A percentile compares a stretch with the other conserved stretches of the same genome.
Evolutionary conservation across 1,140 invertebrate genomes (phyloP).

Genomic region (Pentalonia nigronervosa): DNA sequence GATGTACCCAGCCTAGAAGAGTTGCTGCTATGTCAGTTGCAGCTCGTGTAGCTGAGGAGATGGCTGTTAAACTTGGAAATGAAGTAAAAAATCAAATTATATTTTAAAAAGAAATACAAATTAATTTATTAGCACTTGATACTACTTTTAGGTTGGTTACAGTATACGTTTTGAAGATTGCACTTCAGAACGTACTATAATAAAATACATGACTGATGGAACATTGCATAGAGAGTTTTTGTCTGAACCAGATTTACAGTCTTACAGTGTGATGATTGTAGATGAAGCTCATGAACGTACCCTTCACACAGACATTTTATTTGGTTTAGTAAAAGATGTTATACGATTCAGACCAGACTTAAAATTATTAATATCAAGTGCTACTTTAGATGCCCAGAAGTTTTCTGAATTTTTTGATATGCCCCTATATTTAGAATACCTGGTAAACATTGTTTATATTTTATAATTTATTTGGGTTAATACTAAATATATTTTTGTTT

Average conservation of each 20-base stretch:
- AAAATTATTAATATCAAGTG: constrained; percentile 96
- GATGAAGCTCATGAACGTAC: constrained; percentile 99
- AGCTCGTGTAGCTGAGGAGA: constrained; percentile 76
- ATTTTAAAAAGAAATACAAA: neutral
- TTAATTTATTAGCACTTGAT: neutral
- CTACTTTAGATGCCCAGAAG: constrained; percentile 97
- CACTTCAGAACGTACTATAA: constrained; percentile 75
- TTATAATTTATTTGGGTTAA: too few relatives aligned
- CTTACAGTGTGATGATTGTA: constrained; percentile 93
- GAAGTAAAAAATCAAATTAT: constrained; percentile 65
- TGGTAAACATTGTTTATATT: constrained; percentile 66
- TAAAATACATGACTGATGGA: constrained; percentile 99
- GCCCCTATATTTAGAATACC: constrained; percentile 98
- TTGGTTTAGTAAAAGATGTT: constrained; percentile 98
- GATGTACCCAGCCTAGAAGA: constrained; percentile 71
- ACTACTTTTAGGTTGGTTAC: constrained; percentile 73
- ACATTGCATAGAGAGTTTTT: constrained; percentile 97
- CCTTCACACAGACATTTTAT: constrained; percentile 97
- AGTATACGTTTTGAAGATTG: constrained; percentile 83
- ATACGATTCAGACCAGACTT: constrained; percentile 92
- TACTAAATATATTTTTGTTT: constrained; percentile 32
- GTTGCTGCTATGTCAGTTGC: constrained; percentile 85
- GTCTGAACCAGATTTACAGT: constrained; percentile 88
- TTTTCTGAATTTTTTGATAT: constrained; percentile 98
- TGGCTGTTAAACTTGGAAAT: constrained; percentile 75